Percentiles rank a stretch among this genome's conserved stretches.
Evolutionary conservation across 2,113 vertebrate species (phyloP).

Genomic region (Heterotis niloticus): DNA sequence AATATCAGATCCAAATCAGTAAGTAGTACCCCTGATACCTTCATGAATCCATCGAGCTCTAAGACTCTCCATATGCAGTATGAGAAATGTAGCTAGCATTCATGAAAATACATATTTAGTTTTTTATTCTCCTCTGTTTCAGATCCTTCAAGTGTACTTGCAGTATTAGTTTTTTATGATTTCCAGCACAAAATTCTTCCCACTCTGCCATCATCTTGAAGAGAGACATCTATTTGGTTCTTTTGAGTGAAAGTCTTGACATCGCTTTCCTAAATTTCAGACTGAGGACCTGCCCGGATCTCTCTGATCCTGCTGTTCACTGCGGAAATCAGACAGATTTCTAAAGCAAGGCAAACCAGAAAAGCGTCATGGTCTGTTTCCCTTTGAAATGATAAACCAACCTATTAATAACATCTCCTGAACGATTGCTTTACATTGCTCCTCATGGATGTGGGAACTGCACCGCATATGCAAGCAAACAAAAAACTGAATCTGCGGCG

Average conservation of each 20-base stretch:
- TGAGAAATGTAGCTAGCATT: background rate
- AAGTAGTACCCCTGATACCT: no score
- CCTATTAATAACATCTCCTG: background rate
- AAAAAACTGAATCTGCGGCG: background rate
- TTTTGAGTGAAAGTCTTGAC: slow-evolving; percentile 10
- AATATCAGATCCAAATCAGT: no score
- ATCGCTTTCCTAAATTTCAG: slow-evolving; percentile 2
- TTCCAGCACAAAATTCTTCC: background rate
- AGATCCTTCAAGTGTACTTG: background rate
- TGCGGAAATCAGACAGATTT: background rate
- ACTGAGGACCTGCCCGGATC: background rate
- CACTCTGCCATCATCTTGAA: background rate
- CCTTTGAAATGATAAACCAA: slow-evolving; percentile 1
- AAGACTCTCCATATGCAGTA: no score
- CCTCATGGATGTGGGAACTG: background rate
- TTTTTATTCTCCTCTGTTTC: slow-evolving; percentile 1
- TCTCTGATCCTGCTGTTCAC: background rate
- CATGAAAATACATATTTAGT: background rate
- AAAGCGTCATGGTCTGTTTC: background rate
- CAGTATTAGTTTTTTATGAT: slow-evolving; percentile 16
- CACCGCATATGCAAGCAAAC: background rate
- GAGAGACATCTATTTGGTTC: background rate
- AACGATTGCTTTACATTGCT: background rate
- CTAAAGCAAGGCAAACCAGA: background rate
- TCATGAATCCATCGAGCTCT: background rate